Base-by-base conservation (phyloP, 1,140 invertebrate genomes). In the Philotrypesis tridentata region DNA sequence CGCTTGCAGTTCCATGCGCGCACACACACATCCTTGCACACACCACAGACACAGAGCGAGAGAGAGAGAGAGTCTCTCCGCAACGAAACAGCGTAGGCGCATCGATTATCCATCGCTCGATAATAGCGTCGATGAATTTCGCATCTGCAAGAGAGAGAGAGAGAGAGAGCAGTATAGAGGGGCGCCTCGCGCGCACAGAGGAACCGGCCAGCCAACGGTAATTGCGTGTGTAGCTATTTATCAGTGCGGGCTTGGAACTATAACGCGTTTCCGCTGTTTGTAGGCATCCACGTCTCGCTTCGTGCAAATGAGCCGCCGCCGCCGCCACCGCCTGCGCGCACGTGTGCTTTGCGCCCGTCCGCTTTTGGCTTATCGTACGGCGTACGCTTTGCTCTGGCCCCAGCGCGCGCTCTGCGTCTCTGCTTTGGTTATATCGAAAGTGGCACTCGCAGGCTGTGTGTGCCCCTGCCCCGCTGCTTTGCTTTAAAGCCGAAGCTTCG, bases 201-300 rank as follows among this genome's bases (percentile, higher is more conserved):
- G 25, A 65, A 29, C 61, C 27, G 63, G 29, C 67, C 27, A 29
- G 27, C 29, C 67, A n/a, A 27, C 21, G 17, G 43, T 72, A 79
- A 79, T 71, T 79, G 31, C 48, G 55, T 23, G 25, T 55, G 29
- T 40, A 72, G 48, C 68, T 61, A 60, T 79, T 71, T 72, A 79
- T 79, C 65, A 61, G 31, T 25, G 33, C 8, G 21, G 21, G 67
- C 48, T 9, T 29, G 23, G 75, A 77, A 63, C 61, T 48, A 27
- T 48, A 67, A 67, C 33, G 76, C 77, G 40, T n/a, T 71, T 71
- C 67, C 27, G 65, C 23, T 61, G 67, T 60, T 79, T 79, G 29
- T 12, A 43, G 40, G 7, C 29, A 29, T 40, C 78, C 40, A 11
- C 63, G 23, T 70, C 33, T 70, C 67, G 27, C 67, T 37, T 33